These are phyloP conservation scores for Misgurnus mizolepis DNA, from an alignment of 2,113 vertebrate species.

Conservation along the genomic window DNA sequence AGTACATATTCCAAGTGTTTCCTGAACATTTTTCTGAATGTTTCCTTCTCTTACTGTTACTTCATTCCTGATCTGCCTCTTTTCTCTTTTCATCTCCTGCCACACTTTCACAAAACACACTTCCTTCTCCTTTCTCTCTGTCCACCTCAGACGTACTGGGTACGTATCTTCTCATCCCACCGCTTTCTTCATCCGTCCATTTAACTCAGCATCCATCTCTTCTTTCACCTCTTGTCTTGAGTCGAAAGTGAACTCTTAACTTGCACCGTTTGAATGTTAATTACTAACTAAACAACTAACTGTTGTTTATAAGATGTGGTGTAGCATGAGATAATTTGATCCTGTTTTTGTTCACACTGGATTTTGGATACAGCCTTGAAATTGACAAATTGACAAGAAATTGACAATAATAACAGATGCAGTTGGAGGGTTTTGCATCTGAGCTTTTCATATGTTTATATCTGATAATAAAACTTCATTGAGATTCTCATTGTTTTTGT, in stretches of 20 bases:
- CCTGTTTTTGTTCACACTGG: neutral
- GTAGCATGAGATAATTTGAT: too few relatives aligned
- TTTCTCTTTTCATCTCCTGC: conserved; percentile 64
- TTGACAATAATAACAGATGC: too few relatives aligned
- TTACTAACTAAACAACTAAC: too few relatives aligned
- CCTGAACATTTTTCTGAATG: conserved; percentile 44
- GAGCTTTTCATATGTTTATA: neutral
- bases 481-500: neutral
- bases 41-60: conserved; percentile 51
- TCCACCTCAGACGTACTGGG: conserved; percentile 84
- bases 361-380: too few relatives aligned
- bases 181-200: conserved; percentile 54
- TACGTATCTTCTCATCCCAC: conserved; percentile 76
- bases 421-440: too few relatives aligned
- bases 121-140: conserved; percentile 43
- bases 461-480: neutral
- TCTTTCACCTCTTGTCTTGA: conserved; percentile 58
- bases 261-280: neutral
- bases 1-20: conserved; percentile 42
- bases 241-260: conserved; percentile 3
- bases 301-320: too few relatives aligned
- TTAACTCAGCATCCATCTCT: conserved; percentile 66
- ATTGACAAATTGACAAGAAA: too few relatives aligned
- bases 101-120: conserved; percentile 45
- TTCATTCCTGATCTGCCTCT: conserved; percentile 72